Base-by-base conservation (phyloP, 1,140 invertebrate species). In the Drosophila oshimai region DNA sequence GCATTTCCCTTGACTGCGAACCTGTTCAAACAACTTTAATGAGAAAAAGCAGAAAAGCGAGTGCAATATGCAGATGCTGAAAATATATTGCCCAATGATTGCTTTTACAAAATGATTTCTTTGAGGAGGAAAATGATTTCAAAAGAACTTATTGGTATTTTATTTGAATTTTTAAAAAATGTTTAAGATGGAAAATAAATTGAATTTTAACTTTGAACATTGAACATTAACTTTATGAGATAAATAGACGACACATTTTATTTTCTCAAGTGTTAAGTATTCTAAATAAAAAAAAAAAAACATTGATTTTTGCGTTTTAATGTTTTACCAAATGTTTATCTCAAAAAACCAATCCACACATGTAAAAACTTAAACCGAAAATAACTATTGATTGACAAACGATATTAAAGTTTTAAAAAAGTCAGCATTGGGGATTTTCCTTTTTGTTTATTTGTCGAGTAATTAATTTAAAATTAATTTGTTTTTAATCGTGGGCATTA, bases 401-500 rank as follows among this genome's bases (percentile, higher is more conserved):
- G 5, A 12, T n/a, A 4, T 41, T 13, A 12, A 26, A 24, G 9
- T 15, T 26, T 2, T n/a, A 9, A 20, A n/a, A 18, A 39, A n/a
- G 5, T 5, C 6, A 0, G 36, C 39, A 22, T 41, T 0, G 10
- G 7, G n/a, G n/a, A 15, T 1, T 10, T 17, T 42, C 12, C 12
- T 17, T 26, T 6, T 33, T 6, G 26, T 67, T 62, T 64, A 39
- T 50, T 67, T 36, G 26, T 29, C 4, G 9, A 28, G 20, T 68
- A 67, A 87, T 87, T 80, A 76, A 86, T 80, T 76, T 58, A 44
- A 58, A 70, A 76, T 74, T 81, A 87, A 87, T 86, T 87, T 74
- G 64, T 55, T 81, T 80, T 86, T 87, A 86, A 86, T 87, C 45
- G 39, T 45, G 24, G 17, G 20, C 18, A 55, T 61, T 70, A 28